phyloP scores from a whole-genome alignment of 2,888 invertebrate species.

The Acanthosepion esculentum region DNA sequence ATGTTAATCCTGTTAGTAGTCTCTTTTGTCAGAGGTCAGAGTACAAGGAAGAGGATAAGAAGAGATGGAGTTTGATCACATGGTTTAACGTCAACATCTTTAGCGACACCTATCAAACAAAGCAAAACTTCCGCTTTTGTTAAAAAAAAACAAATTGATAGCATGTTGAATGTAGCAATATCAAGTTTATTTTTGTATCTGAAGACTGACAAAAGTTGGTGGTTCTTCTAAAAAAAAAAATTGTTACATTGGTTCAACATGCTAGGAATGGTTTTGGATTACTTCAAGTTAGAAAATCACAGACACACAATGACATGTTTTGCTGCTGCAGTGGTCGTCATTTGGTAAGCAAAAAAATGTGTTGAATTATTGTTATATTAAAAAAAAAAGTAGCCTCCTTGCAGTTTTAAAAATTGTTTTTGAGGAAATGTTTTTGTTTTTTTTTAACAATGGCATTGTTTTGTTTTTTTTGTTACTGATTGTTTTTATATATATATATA shows the following conservation, averaged over 20 bases:
- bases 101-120: not conserved
- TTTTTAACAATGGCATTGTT: too few species aligned
- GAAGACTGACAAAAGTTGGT: not conserved
- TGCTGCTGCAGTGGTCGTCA: not conserved
- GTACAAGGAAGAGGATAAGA: not conserved
- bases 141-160: not conserved
- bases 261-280: not conserved
- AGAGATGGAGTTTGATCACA: not conserved
- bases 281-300: not conserved
- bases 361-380: not conserved
- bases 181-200: not conserved
- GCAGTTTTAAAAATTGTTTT: not conserved
- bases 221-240: not conserved
- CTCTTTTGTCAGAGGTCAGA: not conserved
- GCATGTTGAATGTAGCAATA: not conserved
- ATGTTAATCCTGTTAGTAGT: not conserved
- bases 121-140: not conserved
- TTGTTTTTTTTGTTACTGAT: too few species aligned
- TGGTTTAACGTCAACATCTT: not conserved
- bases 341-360: not conserved
- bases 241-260: not conserved
- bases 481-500: too few species aligned
- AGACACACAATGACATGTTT: constrained; percentile 33
- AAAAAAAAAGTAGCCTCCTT: not conserved
- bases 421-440: not conserved